Evolutionary conservation across 2,797 vertebrate species (phyloP).

Genomic region (Melanotaenia parkinsoni): DNA sequence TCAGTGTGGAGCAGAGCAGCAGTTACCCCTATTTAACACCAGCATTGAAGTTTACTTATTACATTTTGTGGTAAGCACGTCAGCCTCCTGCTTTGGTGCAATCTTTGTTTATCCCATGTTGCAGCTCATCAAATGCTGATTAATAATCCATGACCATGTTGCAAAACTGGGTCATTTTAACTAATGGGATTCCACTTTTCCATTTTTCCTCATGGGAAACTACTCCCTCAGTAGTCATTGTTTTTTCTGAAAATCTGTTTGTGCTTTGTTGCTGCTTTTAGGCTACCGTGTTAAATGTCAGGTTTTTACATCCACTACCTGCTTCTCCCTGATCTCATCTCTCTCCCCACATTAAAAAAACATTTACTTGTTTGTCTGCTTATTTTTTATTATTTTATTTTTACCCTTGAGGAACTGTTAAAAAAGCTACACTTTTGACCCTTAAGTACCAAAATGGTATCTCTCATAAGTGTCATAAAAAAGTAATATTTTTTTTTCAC

Average conservation of each 20-base stretch:
- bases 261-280: too few species aligned
- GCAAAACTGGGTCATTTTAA: conserved; percentile 22
- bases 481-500: too few species aligned
- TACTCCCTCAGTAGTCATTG: too few species aligned
- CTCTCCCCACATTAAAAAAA: neutral
- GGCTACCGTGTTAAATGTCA: too few species aligned
- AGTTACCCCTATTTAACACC: conserved; percentile 41
- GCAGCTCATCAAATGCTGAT: conserved; percentile 31
- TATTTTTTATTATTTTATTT: neutral
- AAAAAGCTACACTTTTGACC: too few species aligned
- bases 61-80: conserved; percentile 36
- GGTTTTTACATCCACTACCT: neutral
- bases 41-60: conserved; percentile 21
- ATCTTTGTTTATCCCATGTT: conserved; percentile 60
- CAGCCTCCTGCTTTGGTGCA: conserved; percentile 27
- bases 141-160: conserved; percentile 59
- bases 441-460: too few species aligned
- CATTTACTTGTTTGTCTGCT: conserved; percentile 1
- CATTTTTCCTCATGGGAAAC: too few species aligned
- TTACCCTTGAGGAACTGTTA: too few species aligned
- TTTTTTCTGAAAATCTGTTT: too few species aligned
- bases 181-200: neutral
- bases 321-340: fast-evolving
- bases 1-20: conserved; percentile 31
- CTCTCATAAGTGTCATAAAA: too few species aligned